Base-by-base conservation (phyloP, 2,113 vertebrate species). In the Triplophysa tibetana region DNA sequence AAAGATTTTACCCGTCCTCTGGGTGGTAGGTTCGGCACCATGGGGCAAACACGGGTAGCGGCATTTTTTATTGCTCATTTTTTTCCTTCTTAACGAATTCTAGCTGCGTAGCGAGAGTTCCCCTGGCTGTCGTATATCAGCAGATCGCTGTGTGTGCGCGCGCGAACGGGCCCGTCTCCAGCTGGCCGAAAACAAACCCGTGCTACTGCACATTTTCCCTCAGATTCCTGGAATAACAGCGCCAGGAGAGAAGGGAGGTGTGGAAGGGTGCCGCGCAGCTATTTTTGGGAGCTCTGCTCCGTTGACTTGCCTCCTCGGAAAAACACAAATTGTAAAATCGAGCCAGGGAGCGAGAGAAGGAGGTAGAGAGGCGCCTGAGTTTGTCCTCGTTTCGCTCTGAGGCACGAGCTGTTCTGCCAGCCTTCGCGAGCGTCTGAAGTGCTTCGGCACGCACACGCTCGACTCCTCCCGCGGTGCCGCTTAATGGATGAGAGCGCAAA, bases 181-280 rank as follows among this genome's bases (percentile, higher is more conserved):
- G 82, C 81, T 72, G 70, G 68, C 63, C n/a, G 4, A 61, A 78
- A 81, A 68, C 65, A 78, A 33, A 65, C 79, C 38, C 45, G 23
- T 21, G 64, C 77, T 81, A 58, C 67, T 58, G 58, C 72, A 68
- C 75, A 63, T 41, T 79, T 73, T 43, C 82, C 82, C 64, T 81
- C 24, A 43, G 79, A 86, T 84, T 82, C 80, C 80, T 82, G 77
- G 80, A 82, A 84, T 84, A 82, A 78, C 81, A 82, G 50, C 43
- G 64, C 56, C 24, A 26, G n/a, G 69, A 64, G 60, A 74, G 79
- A 29, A 33, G 24, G 56, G 43, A 75, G 77, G 23, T 54, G 29
- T 67, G 33, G 33, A 70, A 67, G 48, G 33, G 24, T 38, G 63
- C 75, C 2, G 68, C 23, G 3, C 17, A 13, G 69, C 81, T 85